Evolutionary conservation across 2,113 vertebrate species (phyloP), one percentile per base, ranked within the genome.

Genomic region (Antidorcas marsupialis): DNA sequence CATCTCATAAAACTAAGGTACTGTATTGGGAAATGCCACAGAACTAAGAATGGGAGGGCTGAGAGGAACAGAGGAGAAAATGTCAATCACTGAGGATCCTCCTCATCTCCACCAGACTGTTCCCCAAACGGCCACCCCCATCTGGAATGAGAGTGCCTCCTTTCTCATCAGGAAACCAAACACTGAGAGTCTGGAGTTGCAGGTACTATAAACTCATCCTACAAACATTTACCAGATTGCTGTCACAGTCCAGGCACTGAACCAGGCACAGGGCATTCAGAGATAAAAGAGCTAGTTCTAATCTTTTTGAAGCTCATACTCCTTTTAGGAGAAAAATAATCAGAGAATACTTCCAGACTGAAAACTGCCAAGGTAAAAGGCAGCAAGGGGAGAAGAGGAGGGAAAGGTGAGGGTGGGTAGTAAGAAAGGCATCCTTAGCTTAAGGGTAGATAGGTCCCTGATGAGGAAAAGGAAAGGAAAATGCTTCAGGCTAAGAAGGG

Each of bases 111-210:
- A 95, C 57, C 97, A 99, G 99, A 95, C 99, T 39, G 98, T 98
- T 57, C 76, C 99, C 96, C 99, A 99, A 0, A 99, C 99, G 28
- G 93, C 99, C 10, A 98, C 99, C 19, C 99, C 99, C 6, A 64
- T 99, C 59, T 99, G 99, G 99, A 99, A 99, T 6, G 99, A 99
- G 98, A 98, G 98, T 2, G 99, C 99, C 97, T 98, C 99, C 88
- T 99, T 99, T 96, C 98, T 99, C 98, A 97, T 99, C 97, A 99
- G 98, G 93, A 99, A 99, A 93, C 99, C 99, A 10, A 98, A 98
- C 17, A 96, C 98, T 3, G 99, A 99, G 97, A 98, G 89, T 2
- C 98, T 99, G 94, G 99, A 99, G 81, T 93, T 99, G 83, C 99
- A 99, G 99, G 99, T 99, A 97, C 57, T 16, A 0, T 50, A 2